Evolutionary conservation across 2,797 vertebrate genomes (phyloP).

Genomic region (Amblyraja radiata): DNA sequence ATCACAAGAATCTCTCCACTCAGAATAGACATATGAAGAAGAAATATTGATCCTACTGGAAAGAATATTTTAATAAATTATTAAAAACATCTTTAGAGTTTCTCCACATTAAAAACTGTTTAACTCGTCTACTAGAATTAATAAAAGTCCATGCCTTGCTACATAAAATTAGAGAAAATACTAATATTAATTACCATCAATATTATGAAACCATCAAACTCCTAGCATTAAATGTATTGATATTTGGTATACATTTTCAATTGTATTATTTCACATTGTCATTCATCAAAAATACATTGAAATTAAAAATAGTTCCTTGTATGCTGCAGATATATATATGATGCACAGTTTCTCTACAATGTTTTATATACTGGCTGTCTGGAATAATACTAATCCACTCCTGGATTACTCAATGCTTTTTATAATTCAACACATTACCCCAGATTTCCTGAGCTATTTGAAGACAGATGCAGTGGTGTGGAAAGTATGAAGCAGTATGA

Average conservation of each 20-base stretch:
- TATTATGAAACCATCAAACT: too few relatives aligned
- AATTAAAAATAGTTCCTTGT: not conserved
- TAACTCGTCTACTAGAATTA: not conserved
- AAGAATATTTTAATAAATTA: not conserved
- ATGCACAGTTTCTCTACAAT: not conserved
- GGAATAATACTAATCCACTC: not conserved
- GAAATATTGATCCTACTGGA: not conserved
- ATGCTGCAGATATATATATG: not conserved
- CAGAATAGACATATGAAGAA: not conserved
- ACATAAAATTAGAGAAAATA: not conserved
- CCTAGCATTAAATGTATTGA: not conserved
- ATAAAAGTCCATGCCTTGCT: not conserved
- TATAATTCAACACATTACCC: slow-evolving; percentile 1
- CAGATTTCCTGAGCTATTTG: slow-evolving; percentile 31
- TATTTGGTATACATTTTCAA: not conserved
- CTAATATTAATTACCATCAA: not conserved
- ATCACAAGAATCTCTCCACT: not conserved
- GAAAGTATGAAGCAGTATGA: slow-evolving; percentile 28
- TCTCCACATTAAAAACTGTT: not conserved
- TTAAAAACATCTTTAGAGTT: not conserved
- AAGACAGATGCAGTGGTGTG: slow-evolving; percentile 8
- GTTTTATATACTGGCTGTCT: slow-evolving; percentile 4
- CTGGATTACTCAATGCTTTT: slow-evolving; percentile 27
- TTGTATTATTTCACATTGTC: not conserved
- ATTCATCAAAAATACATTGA: not conserved